Percentiles rank a stretch among this genome's conserved stretches.
These are phyloP conservation scores for Megastigmus dorsalis DNA, from an alignment of 2,888 invertebrate genomes.

Conservation along the genomic window DNA sequence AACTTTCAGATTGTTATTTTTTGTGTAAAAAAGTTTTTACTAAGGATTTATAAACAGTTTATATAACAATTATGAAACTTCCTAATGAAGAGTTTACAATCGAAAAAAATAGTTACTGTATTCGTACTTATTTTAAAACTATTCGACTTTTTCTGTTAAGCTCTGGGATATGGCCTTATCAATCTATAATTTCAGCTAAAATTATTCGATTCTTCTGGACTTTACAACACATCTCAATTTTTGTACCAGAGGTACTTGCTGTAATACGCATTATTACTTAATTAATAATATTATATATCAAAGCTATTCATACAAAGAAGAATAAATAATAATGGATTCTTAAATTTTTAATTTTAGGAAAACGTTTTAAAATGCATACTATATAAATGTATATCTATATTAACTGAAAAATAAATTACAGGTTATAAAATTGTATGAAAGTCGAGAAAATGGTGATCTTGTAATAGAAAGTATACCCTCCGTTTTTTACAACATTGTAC, in stretches of 20 bases:
- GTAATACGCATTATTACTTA: too few relatives aligned
- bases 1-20: too few relatives aligned
- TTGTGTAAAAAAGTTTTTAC: too few relatives aligned
- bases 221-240: constrained; percentile 13
- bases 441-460: neutral
- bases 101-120: neutral
- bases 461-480: constrained; percentile 18
- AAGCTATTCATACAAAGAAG: too few relatives aligned
- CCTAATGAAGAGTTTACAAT: too few relatives aligned
- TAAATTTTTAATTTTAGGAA: neutral
- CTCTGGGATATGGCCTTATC: constrained; percentile 18
- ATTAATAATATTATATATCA: neutral
- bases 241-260: constrained; percentile 4
- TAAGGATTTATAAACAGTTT: too few relatives aligned
- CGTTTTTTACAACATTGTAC: constrained; percentile 9
- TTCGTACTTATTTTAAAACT: constrained; percentile 2
- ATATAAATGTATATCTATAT: neutral
- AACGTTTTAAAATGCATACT: neutral
- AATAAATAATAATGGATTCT: too few relatives aligned
- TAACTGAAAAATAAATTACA: neutral
- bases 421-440: constrained; percentile 13
- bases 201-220: constrained; percentile 8
- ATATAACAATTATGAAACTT: too few relatives aligned
- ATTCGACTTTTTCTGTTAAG: neutral
- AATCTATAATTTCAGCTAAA: neutral